These are phyloP conservation scores for Pygmarrhopalites habei DNA, from an alignment of 1,140 invertebrate species.

Conservation along the genomic window DNA sequence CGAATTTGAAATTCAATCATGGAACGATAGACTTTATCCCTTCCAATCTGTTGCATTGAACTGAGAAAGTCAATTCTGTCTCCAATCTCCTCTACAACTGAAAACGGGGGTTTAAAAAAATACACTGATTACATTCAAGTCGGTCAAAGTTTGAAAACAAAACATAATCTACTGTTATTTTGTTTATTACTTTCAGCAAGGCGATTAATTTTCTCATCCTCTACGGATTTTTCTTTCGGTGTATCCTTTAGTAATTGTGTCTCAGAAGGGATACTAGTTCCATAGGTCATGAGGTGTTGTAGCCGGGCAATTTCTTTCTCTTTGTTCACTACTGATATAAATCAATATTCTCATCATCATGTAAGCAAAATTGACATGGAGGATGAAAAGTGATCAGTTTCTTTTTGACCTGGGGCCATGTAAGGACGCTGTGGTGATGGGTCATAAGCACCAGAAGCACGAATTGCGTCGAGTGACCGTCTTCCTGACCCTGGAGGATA, in stretches of 20 bases:
- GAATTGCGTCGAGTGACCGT: background rate
- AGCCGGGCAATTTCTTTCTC: conserved; percentile 14
- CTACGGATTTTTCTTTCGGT: background rate
- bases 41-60: conserved; percentile 10
- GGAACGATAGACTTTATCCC: conserved; percentile 16
- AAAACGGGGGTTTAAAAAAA: background rate
- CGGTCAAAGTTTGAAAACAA: background rate
- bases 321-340: background rate
- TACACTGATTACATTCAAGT: background rate
- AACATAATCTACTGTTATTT: background rate
- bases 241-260: background rate
- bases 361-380: background rate
- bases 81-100: conserved; percentile 17
- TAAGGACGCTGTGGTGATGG: background rate
- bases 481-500: background rate
- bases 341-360: background rate
- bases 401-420: background rate
- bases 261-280: background rate
- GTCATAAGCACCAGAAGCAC: conserved; percentile 10
- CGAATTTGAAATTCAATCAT: conserved; percentile 21
- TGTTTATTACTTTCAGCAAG: conserved; percentile 10
- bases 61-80: conserved; percentile 18
- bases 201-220: background rate
- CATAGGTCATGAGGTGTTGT: conserved; percentile 11
- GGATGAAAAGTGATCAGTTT: background rate